A percentile compares a stretch with the other conserved stretches of the same genome.
Conservation (phyloP, 2,888 invertebrate species). For the Alloscopus bannaensis region DNA sequence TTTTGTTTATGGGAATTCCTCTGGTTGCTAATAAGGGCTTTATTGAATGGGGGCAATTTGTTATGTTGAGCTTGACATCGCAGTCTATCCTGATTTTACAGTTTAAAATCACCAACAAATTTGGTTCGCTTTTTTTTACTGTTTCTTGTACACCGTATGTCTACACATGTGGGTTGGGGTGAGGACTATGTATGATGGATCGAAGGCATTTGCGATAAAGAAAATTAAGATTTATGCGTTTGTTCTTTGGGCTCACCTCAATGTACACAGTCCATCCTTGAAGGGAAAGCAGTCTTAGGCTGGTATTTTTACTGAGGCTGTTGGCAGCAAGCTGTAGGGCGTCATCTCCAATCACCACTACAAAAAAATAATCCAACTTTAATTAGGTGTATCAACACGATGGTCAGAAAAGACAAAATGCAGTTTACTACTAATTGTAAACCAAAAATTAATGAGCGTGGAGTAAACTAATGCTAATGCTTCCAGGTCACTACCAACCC, state of each 20-base stretch:
- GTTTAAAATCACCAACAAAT: not conserved
- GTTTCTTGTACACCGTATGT: not conserved
- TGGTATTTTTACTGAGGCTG: slow-evolving; percentile 77
- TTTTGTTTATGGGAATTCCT: slow-evolving; percentile 44
- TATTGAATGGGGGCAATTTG: not conserved
- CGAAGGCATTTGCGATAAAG: too few species aligned
- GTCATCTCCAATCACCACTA: slow-evolving; percentile 78
- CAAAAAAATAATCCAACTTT: too few species aligned
- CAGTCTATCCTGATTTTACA: not conserved
- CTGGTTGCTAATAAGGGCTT: slow-evolving; percentile 22
- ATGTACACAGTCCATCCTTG: slow-evolving; percentile 80
- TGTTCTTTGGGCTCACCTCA: slow-evolving; percentile 76
- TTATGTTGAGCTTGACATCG: not conserved
- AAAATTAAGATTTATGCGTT: slow-evolving; percentile 28
- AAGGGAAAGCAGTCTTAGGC: slow-evolving; percentile 77
- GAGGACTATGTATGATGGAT: too few species aligned
- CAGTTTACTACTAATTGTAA: too few species aligned
- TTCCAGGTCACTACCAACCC: too few species aligned
- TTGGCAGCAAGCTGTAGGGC: slow-evolving; percentile 77
- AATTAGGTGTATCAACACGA: too few species aligned
- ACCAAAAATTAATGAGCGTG: too few species aligned
- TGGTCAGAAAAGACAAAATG: too few species aligned
- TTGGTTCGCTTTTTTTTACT: not conserved
- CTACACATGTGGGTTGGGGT: not conserved
- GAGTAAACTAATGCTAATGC: too few species aligned